Percentiles rank a stretch among this genome's conserved stretches.
phyloP scores from a whole-genome alignment of 1,140 invertebrate genomes.

The Rhopalosiphum maidis region DNA sequence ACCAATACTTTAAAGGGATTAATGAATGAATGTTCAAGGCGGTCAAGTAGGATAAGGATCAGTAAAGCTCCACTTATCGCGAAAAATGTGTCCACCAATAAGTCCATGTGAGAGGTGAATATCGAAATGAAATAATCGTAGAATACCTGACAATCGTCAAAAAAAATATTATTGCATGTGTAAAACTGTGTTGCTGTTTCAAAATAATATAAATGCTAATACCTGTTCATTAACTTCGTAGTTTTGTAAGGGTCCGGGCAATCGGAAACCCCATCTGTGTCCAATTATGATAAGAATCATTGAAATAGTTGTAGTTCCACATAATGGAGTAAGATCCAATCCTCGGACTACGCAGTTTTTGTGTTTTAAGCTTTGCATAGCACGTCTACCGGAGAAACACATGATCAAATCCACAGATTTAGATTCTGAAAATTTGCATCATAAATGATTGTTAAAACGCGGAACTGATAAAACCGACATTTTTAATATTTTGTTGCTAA shows the following conservation, averaged over 20 bases:
- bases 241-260: slow-evolving; percentile 66
- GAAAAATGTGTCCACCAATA: slow-evolving; percentile 68
- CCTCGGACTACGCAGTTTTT: slow-evolving; percentile 54
- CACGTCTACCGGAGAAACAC: slow-evolving; percentile 62
- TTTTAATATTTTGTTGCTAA: neutral
- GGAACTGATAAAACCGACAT: neutral
- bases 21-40: slow-evolving; percentile 61
- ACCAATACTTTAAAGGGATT: slow-evolving; percentile 59
- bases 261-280: slow-evolving; percentile 59
- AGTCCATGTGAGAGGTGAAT: slow-evolving; percentile 60
- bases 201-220: slow-evolving; percentile 19
- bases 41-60: slow-evolving; percentile 67
- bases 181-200: neutral
- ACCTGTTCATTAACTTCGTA: slow-evolving; percentile 66
- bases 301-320: slow-evolving; percentile 59
- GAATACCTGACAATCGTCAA: slow-evolving; percentile 54
- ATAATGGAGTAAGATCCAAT: slow-evolving; percentile 59
- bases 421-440: slow-evolving; percentile 48
- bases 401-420: slow-evolving; percentile 60
- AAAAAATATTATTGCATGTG: neutral
- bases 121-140: slow-evolving; percentile 59
- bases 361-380: slow-evolving; percentile 56
- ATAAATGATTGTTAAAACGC: neutral
- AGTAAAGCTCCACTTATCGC: slow-evolving; percentile 69
- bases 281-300: slow-evolving; percentile 60